Evolutionary conservation across 2,888 invertebrate species (phyloP), one percentile per base, ranked within the genome.

Genomic region (Lottia scabra): DNA sequence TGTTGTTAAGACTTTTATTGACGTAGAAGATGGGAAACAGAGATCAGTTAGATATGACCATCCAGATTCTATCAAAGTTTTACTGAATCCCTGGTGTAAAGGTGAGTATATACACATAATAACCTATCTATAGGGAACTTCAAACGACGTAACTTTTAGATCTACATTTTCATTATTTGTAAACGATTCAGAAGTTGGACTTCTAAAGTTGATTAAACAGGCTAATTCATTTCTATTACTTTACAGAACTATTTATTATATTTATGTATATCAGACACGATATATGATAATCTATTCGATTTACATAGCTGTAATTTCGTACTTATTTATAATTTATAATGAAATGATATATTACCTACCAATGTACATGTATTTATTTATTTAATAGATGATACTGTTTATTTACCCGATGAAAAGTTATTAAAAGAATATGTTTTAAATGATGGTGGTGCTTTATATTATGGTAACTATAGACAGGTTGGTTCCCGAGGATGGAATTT

Each of bases 41-140:
- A 68, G 72, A 63, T 63, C 74, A 2, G 75, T 75, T 46, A 62
- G 75, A 6, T 77, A 81, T 67, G 66, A 66, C 15, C 66, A 69
- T 43, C 65, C 65, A 23, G 73, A 73, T 12, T 72, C 78, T 12
- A 91, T 96, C 78, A 96, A 94, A 86, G 90, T 97, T 1, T 91
- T 97, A 4, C 96, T 95, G 87, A 97, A 97, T 90, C 94, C 96
- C 0, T 97, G 96, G 96, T 94, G 95, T 86, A 92, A 93, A 90
- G 93, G 95, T 95, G 89, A 70, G 75, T 30, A 30, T 4, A 30
- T 30, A n/a, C n/a, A n/a, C n/a, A 30, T 30, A 30, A 30, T 2
- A 30, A 30, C 30, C 5, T 30, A 30, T 30, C 5, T 30, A 30
- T 30, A 30, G 30, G n/a, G n/a, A n/a, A n/a, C n/a, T n/a, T n/a